A percentile compares a stretch with the other conserved stretches of the same genome.
These are phyloP conservation scores for Tetropium fuscum DNA, from an alignment of 2,888 invertebrate genomes.

Conservation along the genomic window DNA sequence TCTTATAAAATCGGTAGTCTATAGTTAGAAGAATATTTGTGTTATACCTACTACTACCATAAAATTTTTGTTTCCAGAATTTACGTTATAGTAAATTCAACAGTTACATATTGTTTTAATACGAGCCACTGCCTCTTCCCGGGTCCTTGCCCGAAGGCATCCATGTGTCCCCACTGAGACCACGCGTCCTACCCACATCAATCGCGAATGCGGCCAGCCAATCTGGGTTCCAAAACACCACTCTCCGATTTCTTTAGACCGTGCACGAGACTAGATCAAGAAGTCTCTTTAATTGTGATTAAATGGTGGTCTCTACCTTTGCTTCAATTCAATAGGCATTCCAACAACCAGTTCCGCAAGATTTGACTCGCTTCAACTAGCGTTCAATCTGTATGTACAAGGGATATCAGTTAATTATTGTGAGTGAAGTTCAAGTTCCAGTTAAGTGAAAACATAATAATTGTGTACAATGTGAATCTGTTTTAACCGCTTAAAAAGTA, in stretches of 20 bases:
- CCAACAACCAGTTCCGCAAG: constrained; percentile 10
- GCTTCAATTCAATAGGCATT: neutral
- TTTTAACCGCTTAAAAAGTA: too few species aligned
- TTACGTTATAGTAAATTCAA: too few species aligned
- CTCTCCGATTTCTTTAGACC: constrained; percentile 7
- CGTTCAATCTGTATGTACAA: neutral
- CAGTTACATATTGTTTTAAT: too few species aligned
- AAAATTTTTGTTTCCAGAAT: too few species aligned
- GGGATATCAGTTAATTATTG: too few species aligned
- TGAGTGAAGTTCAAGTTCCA: too few species aligned
- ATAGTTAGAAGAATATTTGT: too few species aligned
- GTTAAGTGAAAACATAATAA: too few species aligned
- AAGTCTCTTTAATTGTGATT: constrained; percentile 3
- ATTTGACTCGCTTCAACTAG: neutral
- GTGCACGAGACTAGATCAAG: constrained; percentile 1
- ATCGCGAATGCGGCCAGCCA: constrained; percentile 4
- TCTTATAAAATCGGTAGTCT: too few species aligned
- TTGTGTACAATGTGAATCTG: too few species aligned
- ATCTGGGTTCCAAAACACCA: neutral
- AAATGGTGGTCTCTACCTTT: neutral
- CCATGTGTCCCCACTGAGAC: constrained; percentile 10
- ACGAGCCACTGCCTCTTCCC: constrained; percentile 1
- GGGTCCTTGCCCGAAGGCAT: constrained; percentile 16
- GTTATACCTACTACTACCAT: too few species aligned
- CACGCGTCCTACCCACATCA: neutral